Conservation (phyloP, 2,113 vertebrate genomes). For the Hippocampus comes region DNA sequence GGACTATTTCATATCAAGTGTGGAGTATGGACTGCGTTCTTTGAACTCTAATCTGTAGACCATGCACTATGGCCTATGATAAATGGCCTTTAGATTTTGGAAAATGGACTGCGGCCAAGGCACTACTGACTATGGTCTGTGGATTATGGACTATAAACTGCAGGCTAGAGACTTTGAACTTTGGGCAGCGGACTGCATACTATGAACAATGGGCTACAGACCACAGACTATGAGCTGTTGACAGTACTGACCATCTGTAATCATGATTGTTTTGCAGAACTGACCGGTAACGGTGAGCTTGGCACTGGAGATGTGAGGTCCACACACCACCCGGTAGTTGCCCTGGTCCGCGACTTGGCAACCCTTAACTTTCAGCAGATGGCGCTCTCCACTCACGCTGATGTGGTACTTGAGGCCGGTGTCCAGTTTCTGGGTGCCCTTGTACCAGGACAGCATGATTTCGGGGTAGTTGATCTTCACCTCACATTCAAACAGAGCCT, state of each 20-base stretch:
- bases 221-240: background rate
- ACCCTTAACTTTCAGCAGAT: constrained; percentile 82
- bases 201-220: background rate
- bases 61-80: background rate
- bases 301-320: constrained; percentile 93
- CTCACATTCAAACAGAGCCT: constrained; percentile 89
- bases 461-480: constrained; percentile 98
- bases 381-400: constrained; percentile 80
- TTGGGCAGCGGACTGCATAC: background rate
- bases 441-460: constrained; percentile 97
- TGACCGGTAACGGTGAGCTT: constrained; percentile 90
- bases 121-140: background rate
- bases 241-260: background rate
- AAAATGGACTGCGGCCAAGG: background rate
- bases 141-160: background rate
- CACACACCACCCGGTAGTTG: constrained; percentile 94
- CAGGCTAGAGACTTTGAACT: background rate
- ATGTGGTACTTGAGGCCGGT: constrained; percentile 86
- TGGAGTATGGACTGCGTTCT: background rate
- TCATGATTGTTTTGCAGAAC: constrained; percentile 35
- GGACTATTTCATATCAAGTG: background rate
- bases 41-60: background rate
- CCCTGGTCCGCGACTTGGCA: constrained; percentile 87
- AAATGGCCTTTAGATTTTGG: background rate
- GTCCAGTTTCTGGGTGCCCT: constrained; percentile 92